Conservation (phyloP, 2,797 vertebrate genomes). For the Xiphorhynchus erythropygius region DNA sequence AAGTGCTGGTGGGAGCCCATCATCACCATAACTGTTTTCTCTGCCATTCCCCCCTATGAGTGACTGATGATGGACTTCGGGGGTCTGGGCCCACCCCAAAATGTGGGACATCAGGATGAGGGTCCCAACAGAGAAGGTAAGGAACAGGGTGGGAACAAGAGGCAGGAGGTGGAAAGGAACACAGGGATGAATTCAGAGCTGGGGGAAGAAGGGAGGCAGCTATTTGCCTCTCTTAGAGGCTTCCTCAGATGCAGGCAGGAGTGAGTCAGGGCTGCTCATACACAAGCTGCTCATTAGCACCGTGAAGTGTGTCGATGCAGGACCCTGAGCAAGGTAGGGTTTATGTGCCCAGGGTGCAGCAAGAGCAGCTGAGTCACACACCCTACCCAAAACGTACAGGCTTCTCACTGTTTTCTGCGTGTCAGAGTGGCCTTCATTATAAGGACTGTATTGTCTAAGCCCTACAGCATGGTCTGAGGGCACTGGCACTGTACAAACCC, state of each 20-base stretch:
- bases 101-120: accelerated
- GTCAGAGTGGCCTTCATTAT: not conserved
- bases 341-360: not conserved
- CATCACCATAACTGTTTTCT: not conserved
- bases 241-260: not conserved
- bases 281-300: not conserved
- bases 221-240: not conserved
- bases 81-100: not conserved
- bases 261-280: not conserved
- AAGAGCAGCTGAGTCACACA: not conserved
- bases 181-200: accelerated
- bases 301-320: not conserved
- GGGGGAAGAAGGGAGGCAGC: not conserved
- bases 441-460: not conserved
- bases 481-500: not conserved
- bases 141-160: not conserved
- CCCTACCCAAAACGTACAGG: not conserved
- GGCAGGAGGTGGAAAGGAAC: not conserved
- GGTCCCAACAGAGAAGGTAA: not conserved
- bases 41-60: not conserved
- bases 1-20: not conserved
- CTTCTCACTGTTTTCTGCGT: not conserved
- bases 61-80: not conserved
- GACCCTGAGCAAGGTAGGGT: not conserved
- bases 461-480: not conserved